Percentiles rank a stretch among this genome's conserved stretches.
Evolutionary conservation across 2,888 invertebrate genomes (phyloP).

Genomic region (Taphrorychus bicolor): DNA sequence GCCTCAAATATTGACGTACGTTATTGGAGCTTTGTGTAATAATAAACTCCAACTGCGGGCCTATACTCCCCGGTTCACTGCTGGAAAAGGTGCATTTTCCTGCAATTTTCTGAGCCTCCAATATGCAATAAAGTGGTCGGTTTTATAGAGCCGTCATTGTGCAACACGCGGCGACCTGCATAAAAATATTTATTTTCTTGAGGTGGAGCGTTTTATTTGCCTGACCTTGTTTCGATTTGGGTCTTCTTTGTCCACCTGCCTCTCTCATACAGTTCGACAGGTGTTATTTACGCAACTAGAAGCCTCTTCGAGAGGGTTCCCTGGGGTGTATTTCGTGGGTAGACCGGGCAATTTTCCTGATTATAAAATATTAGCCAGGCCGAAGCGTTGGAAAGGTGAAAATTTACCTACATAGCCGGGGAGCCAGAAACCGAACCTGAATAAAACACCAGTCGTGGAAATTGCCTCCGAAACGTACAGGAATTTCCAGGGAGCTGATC

Average conservation of each 20-base stretch:
- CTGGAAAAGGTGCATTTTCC: slow-evolving; percentile 17
- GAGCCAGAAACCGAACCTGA: slow-evolving; percentile 14
- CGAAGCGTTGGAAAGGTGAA: slow-evolving; percentile 13
- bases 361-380: not conserved
- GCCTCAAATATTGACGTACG: not conserved
- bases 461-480: slow-evolving; percentile 26
- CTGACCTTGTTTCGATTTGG: too few relatives aligned
- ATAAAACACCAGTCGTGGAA: slow-evolving; percentile 31
- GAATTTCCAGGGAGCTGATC: slow-evolving; percentile 24
- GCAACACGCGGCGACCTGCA: slow-evolving; percentile 17
- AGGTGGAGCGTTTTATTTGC: too few relatives aligned
- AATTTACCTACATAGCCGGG: slow-evolving; percentile 18
- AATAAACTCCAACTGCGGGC: slow-evolving; percentile 13
- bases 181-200: slow-evolving; percentile 34
- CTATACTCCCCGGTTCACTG: slow-evolving; percentile 2
- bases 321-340: too few relatives aligned
- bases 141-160: slow-evolving; percentile 23
- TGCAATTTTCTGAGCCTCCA: slow-evolving; percentile 23
- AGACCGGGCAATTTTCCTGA: too few relatives aligned
- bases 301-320: too few relatives aligned
- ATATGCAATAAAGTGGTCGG: slow-evolving; percentile 28
- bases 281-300: too few relatives aligned
- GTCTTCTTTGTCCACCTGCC: too few relatives aligned
- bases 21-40: not conserved
- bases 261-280: too few relatives aligned